phyloP scores from a whole-genome alignment of 2,797 vertebrate species.

The Xyrichtys novacula region DNA sequence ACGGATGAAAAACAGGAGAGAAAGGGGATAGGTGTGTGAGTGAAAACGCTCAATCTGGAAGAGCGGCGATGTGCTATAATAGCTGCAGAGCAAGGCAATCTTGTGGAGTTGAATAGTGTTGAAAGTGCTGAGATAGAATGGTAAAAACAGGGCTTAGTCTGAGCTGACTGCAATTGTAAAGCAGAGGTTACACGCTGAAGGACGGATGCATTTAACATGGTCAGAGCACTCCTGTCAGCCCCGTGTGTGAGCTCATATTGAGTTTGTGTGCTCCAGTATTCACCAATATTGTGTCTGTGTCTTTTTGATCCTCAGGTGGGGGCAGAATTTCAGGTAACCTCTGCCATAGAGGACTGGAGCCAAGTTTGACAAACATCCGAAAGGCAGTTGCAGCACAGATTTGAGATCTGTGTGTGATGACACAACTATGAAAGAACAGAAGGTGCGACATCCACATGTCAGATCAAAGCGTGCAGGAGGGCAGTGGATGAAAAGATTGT shows the following conservation, averaged over 20 bases:
- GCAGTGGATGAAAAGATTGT: conserved; percentile 72
- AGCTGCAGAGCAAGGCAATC: conserved; percentile 63
- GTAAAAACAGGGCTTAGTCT: conserved; percentile 54
- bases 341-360: neutral
- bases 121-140: conserved; percentile 52
- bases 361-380: conserved; percentile 46
- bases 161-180: conserved; percentile 49
- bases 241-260: conserved; percentile 14
- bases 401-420: conserved; percentile 37
- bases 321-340: conserved; percentile 28
- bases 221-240: conserved; percentile 25
- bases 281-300: conserved; percentile 16
- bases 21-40: conserved; percentile 61
- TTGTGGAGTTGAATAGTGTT: conserved; percentile 62
- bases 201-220: conserved; percentile 32
- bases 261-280: conserved; percentile 23
- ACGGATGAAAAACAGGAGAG: conserved; percentile 69
- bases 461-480: conserved; percentile 72
- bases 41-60: conserved; percentile 74
- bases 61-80: conserved; percentile 67
- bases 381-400: conserved; percentile 41
- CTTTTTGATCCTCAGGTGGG: conserved; percentile 30
- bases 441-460: conserved; percentile 71
- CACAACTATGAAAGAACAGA: conserved; percentile 63
- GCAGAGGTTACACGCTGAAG: conserved; percentile 57